Percentiles rank a stretch among this genome's conserved stretches.
phyloP scores from a whole-genome alignment of 2,113 vertebrate species.

The Nyctereutes procyonoides region DNA sequence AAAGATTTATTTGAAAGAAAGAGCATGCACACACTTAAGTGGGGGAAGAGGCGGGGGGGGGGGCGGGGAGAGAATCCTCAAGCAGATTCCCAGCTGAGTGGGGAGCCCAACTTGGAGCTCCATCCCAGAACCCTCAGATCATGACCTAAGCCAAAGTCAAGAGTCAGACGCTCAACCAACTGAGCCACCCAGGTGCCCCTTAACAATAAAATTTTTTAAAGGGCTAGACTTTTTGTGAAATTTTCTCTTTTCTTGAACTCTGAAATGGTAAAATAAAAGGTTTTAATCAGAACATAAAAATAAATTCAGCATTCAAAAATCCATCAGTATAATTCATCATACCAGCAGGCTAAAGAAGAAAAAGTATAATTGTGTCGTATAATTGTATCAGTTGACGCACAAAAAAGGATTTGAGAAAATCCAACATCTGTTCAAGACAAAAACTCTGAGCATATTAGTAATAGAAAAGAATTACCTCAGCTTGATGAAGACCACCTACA shows the following conservation, averaged over 20 bases:
- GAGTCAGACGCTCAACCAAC: background rate
- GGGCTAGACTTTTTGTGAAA: background rate
- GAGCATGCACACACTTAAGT: background rate
- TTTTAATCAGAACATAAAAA: conserved; percentile 57
- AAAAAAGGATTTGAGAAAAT: conserved; percentile 36
- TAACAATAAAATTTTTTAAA: background rate
- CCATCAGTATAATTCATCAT: background rate
- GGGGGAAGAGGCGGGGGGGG: background rate
- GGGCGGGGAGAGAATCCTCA: background rate
- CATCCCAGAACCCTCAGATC: background rate
- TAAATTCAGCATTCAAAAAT: conserved; percentile 47
- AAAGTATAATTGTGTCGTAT: background rate
- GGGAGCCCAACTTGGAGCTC: background rate
- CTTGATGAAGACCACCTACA: background rate
- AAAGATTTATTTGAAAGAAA: background rate
- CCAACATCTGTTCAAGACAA: background rate
- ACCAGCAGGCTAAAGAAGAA: conserved; percentile 25
- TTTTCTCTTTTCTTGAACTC: conserved; percentile 10
- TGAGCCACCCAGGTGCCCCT: background rate
- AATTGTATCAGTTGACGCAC: background rate
- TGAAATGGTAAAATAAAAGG: conserved; percentile 4
- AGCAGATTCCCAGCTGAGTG: background rate
- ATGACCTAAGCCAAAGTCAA: background rate
- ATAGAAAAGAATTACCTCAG: background rate
- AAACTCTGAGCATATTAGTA: conserved; percentile 25